Evolutionary conservation across 2,797 vertebrate species (phyloP).

Genomic region (Tympanoctomys barrerae): DNA sequence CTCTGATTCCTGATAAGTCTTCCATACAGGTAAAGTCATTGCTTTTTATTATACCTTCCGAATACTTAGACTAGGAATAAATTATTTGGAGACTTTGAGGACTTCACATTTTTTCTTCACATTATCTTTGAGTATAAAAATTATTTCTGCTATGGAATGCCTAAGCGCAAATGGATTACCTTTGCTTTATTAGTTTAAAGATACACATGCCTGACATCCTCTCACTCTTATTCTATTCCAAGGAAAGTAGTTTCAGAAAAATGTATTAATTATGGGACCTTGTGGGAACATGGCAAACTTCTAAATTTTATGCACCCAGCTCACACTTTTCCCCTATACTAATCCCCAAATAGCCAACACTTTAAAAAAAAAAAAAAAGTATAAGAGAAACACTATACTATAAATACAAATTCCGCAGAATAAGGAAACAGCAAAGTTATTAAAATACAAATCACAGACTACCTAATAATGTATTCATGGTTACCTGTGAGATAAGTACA

Average conservation of each 20-base stretch:
- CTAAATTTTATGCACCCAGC: not conserved
- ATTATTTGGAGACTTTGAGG: not conserved
- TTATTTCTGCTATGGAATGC: slow-evolving; percentile 14
- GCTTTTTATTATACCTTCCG: not conserved
- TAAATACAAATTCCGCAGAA: not conserved
- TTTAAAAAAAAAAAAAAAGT: not conserved
- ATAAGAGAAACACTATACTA: not conserved
- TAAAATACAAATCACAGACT: slow-evolving; percentile 3
- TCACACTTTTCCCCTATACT: not conserved
- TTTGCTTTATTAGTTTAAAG: slow-evolving; percentile 51
- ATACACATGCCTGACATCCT: not conserved
- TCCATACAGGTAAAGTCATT: not conserved
- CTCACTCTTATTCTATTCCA: not conserved
- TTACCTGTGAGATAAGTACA: not conserved
- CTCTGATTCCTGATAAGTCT: not conserved
- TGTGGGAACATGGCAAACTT: not conserved
- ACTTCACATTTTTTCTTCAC: slow-evolving; percentile 2
- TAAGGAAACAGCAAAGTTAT: slow-evolving; percentile 20
- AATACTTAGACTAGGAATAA: not conserved
- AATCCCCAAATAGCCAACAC: not conserved
- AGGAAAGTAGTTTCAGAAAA: not conserved
- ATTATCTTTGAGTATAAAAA: slow-evolving; percentile 10
- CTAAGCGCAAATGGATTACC: not conserved
- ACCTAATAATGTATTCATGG: not conserved
- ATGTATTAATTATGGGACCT: not conserved